Evolutionary conservation across 2,888 invertebrate species (phyloP).

Genomic region (Hyalella azteca): DNA sequence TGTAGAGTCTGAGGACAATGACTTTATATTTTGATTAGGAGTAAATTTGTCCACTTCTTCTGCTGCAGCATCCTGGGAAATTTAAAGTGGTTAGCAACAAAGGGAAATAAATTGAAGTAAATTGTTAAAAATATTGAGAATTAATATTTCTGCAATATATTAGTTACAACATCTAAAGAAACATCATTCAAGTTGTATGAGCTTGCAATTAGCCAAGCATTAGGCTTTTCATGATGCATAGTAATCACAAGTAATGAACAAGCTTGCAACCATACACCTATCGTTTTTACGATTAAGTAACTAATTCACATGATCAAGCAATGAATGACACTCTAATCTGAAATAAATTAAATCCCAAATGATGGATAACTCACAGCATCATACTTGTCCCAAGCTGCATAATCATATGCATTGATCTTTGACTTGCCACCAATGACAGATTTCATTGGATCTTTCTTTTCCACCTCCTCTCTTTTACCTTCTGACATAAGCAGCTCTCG

Average conservation of each 20-base stretch:
- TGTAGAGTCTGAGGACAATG: background rate
- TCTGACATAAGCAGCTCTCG: background rate
- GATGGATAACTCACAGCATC: conserved; percentile 70
- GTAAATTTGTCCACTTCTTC: background rate
- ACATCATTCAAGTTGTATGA: too few relatives aligned
- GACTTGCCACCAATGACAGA: conserved; percentile 57
- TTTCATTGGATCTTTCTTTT: background rate
- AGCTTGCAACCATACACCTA: too few relatives aligned
- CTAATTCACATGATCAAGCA: background rate
- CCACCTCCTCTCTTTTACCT: background rate
- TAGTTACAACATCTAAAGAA: too few relatives aligned
- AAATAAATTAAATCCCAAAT: background rate
- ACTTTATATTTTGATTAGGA: background rate
- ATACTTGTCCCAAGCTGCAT: conserved; percentile 78
- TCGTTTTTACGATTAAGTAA: too few relatives aligned
- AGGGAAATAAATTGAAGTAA: too few relatives aligned
- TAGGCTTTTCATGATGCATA: too few relatives aligned
- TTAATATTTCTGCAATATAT: too few relatives aligned
- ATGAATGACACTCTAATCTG: background rate
- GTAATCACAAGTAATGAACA: too few relatives aligned
- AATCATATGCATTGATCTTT: conserved; percentile 71
- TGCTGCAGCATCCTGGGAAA: background rate
- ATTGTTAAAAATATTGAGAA: too few relatives aligned
- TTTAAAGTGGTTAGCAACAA: background rate
- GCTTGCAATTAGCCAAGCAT: too few relatives aligned